Evolutionary conservation across 2,797 vertebrate genomes (phyloP).

Genomic region (Diplodus puntazzo): DNA sequence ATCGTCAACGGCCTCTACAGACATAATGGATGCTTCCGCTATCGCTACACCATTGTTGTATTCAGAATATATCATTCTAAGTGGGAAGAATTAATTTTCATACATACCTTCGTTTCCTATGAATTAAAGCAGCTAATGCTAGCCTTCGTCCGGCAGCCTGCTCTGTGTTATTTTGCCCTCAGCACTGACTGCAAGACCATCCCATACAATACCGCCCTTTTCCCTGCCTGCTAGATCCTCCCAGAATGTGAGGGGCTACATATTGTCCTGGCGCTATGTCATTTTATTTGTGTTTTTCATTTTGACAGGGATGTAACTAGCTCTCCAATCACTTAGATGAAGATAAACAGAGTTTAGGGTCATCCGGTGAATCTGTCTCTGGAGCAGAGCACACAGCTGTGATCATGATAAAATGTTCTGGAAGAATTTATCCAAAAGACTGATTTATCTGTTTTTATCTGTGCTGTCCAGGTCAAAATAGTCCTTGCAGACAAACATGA

Average conservation of each 20-base stretch:
- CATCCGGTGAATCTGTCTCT: background rate
- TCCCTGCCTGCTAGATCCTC: background rate
- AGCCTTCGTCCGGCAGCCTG: constrained; percentile 34
- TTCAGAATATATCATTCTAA: background rate
- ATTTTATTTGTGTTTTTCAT: background rate
- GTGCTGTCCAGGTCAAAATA: accelerated
- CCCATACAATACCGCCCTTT: background rate
- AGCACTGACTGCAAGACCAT: constrained; percentile 43
- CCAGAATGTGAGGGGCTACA: background rate
- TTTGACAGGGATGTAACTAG: no score
- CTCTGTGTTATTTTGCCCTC: background rate
- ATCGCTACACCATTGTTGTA: background rate
- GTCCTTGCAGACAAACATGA: constrained; percentile 40
- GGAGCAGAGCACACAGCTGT: background rate
- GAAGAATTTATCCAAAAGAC: background rate
- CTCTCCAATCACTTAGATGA: background rate
- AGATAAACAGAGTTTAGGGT: background rate
- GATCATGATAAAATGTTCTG: background rate
- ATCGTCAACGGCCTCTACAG: background rate
- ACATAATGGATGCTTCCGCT: background rate
- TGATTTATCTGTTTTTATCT: background rate
- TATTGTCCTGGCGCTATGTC: no score
- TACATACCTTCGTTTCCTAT: constrained; percentile 65
- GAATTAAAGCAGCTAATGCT: constrained; percentile 65
- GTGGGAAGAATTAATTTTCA: background rate